phyloP scores from a whole-genome alignment of 1,140 invertebrate genomes.

The Dreissena rostriformis region DNA sequence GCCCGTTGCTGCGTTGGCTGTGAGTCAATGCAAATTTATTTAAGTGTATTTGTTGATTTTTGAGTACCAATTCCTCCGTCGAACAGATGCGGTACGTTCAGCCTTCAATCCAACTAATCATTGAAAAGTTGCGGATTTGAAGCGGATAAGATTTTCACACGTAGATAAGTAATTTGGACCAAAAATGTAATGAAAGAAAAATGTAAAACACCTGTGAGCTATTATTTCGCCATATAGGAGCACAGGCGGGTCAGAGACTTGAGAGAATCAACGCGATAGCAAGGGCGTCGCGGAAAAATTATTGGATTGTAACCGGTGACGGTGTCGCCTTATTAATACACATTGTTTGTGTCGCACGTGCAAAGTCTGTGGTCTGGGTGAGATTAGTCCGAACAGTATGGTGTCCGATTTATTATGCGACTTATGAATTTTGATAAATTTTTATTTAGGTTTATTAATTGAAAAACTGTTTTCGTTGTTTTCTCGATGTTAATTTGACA shows the following conservation, averaged over 20 bases:
- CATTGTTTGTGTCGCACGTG: too few relatives aligned
- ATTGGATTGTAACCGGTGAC: conserved; percentile 34
- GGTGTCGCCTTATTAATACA: not conserved
- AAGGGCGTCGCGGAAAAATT: not conserved
- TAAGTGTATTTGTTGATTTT: conserved; percentile 48
- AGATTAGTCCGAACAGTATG: too few relatives aligned
- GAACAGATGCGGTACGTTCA: conserved; percentile 1
- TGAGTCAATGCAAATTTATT: conserved; percentile 42
- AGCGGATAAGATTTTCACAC: conserved; percentile 46
- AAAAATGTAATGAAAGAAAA: conserved; percentile 47
- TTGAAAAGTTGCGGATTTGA: conserved; percentile 13
- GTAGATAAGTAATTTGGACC: conserved; percentile 54
- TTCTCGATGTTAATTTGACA: too few relatives aligned
- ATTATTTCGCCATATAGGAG: conserved; percentile 41
- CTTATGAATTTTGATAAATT: too few relatives aligned
- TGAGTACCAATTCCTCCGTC: conserved; percentile 25
- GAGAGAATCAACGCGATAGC: not conserved
- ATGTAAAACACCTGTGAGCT: conserved; percentile 45
- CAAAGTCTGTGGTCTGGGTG: too few relatives aligned
- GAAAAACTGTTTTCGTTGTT: too few relatives aligned
- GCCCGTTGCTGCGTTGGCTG: conserved; percentile 7
- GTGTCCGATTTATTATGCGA: too few relatives aligned
- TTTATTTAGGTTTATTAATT: too few relatives aligned
- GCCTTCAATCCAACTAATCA: conserved; percentile 37
- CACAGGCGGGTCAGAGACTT: not conserved